Evolutionary conservation across 2,888 invertebrate genomes (phyloP).

Genomic region (Pristionchus entomophagus): DNA sequence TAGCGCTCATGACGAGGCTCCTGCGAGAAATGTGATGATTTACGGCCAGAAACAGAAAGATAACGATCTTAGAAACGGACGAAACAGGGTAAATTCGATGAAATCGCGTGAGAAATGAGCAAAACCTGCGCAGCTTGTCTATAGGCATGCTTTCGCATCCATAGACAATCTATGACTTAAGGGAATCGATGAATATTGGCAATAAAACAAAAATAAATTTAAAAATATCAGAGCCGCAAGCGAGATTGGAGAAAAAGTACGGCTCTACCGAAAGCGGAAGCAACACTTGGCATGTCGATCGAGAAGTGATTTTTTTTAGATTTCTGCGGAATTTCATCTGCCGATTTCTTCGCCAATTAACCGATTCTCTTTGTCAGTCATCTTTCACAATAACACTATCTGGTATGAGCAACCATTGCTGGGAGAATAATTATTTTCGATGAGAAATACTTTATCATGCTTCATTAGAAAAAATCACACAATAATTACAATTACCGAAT

Average conservation of each 20-base stretch:
- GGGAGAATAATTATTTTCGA: not conserved
- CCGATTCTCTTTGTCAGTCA: no score
- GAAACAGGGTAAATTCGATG: not conserved
- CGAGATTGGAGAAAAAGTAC: not conserved
- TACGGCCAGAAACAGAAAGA: not conserved
- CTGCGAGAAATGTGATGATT: not conserved
- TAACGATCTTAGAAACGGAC: not conserved
- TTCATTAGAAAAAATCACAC: no score
- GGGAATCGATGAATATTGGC: not conserved
- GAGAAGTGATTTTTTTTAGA: not conserved
- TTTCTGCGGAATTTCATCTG: no score
- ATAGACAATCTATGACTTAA: not conserved
- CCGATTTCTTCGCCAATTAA: no score
- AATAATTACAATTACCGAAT: not conserved
- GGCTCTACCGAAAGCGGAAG: not conserved
- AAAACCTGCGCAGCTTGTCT: not conserved
- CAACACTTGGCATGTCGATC: not conserved
- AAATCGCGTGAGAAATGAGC: not conserved
- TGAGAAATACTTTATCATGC: not conserved
- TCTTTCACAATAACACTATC: no score
- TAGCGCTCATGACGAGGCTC: constrained; percentile 30
- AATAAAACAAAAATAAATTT: not conserved
- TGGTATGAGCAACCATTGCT: not conserved
- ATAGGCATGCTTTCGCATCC: not conserved
- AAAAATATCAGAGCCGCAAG: not conserved